Evolutionary conservation across 2,113 vertebrate genomes (phyloP), one percentile per base, ranked within the genome.

Genomic region (Rhodinocichla rosea): DNA sequence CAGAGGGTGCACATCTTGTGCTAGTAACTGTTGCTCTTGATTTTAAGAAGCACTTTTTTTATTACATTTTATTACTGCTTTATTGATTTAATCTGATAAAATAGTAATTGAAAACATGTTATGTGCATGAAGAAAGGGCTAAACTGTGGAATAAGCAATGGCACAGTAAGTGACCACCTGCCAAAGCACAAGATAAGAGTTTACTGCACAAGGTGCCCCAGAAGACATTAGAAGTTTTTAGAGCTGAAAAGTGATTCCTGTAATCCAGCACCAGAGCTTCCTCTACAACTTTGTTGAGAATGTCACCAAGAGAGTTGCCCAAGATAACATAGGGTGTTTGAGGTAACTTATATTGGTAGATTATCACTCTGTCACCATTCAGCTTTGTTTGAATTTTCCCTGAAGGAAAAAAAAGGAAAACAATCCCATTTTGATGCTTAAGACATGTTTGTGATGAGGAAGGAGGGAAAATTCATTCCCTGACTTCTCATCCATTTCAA

Each of bases 1-100:
- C 22, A 64, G 10, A 10, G 4, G 0, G 4, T 10, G 10, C 5
- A 0, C 6, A 2, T 59, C 15, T 8, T 47, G 16, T 49, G 28
- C 17, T 77, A 15, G 5, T 24, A 62, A 11, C 20, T 24, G 7
- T 32, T 75, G 12, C 7, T 64, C 11, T 19, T 53, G 44, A 6
- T 45, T 53, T 67, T 70, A 75, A 55, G 10, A 21, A 82, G 0
- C 1, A 37, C 8, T 11, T 37, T 55, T 50, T 40, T 78, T 60
- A 32, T 24, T 89, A 47, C 14, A 44, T 39, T 70, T 13, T 42
- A 8, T 53, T 57, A 62, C 20, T 47, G 4, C 11, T 75, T 45
- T 30, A 53, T 26, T 32, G 8, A 32, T 79, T 74, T 65, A 40
- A 37, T 8, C 70, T 83, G 27, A 37, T 44, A 79, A 89, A 74